Conservation (phyloP, 1,140 invertebrate genomes). For the Drosophila gunungcola region DNA sequence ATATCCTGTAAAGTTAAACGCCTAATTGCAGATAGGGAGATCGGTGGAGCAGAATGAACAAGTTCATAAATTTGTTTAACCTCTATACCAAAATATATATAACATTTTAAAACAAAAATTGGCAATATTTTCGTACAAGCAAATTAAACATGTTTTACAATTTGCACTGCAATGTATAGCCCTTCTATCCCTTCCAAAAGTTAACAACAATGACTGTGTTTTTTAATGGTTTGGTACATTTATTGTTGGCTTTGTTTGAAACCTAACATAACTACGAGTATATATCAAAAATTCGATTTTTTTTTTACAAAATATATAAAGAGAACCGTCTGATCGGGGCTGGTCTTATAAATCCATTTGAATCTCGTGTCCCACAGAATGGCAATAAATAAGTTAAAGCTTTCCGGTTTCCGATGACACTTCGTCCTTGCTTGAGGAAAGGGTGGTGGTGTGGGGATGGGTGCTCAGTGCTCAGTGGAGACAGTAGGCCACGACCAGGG, state of each 20-base stretch:
- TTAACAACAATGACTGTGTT: background rate
- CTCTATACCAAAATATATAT: too few relatives aligned
- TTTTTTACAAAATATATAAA: conserved; percentile 55
- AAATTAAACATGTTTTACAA: too few relatives aligned
- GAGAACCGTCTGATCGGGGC: conserved; percentile 4
- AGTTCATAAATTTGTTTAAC: too few relatives aligned
- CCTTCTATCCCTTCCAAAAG: background rate
- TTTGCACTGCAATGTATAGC: too few relatives aligned
- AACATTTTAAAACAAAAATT: too few relatives aligned
- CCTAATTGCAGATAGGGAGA: too few relatives aligned
- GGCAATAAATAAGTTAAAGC: conserved; percentile 49
- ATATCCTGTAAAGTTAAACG: too few relatives aligned
- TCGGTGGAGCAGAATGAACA: too few relatives aligned
- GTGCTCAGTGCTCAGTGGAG: conserved; percentile 41
- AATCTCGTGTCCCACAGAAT: conserved; percentile 6
- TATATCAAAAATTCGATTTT: conserved; percentile 53
- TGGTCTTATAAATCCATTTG: conserved; percentile 1
- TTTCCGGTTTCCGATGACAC: conserved; percentile 24
- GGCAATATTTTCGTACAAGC: too few relatives aligned
- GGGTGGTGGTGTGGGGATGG: background rate
- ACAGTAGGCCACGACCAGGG: conserved; percentile 60
- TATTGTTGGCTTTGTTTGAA: conserved; percentile 35
- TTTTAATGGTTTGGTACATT: conserved; percentile 32
- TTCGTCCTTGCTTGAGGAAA: conserved; percentile 3
- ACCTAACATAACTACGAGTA: conserved; percentile 56